phyloP scores from a whole-genome alignment of 2,113 vertebrate species.

The Aramus guarauna region DNA sequence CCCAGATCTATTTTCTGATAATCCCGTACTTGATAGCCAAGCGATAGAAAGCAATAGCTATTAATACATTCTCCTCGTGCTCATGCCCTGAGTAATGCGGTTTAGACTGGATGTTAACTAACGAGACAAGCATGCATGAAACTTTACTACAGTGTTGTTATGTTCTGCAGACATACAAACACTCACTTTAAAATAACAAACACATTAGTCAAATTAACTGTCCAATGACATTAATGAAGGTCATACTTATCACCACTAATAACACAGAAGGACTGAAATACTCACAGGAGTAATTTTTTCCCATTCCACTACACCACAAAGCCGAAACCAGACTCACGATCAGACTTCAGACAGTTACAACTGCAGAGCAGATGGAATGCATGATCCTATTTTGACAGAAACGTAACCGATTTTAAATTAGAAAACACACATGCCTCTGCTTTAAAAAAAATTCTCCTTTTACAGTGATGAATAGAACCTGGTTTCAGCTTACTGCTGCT shows the following conservation, averaged over 20 bases:
- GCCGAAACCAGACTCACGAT: constrained; percentile 57
- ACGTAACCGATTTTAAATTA: constrained; percentile 75
- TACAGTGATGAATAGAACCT: constrained; percentile 50
- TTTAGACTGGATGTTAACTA: constrained; percentile 56
- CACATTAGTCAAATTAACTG: background rate
- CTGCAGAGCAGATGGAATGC: constrained; percentile 60
- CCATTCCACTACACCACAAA: constrained; percentile 43
- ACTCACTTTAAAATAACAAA: background rate
- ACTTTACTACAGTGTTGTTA: constrained; percentile 30
- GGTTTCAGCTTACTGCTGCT: constrained; percentile 81
- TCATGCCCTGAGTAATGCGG: constrained; percentile 80
- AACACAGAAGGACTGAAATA: background rate
- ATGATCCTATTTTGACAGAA: constrained; percentile 72
- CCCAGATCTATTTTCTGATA: constrained; percentile 85
- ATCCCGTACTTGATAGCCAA: constrained; percentile 78
- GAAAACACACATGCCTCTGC: constrained; percentile 55
- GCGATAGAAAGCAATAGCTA: constrained; percentile 77
- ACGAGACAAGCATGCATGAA: constrained; percentile 70
- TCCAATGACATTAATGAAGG: background rate
- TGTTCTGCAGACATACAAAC: background rate
- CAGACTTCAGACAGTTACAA: constrained; percentile 47
- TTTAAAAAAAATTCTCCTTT: constrained; percentile 26
- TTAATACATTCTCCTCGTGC: constrained; percentile 82
- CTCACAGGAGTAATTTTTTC: constrained; percentile 45
- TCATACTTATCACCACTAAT: background rate